phyloP scores from a whole-genome alignment of 2,113 vertebrate genomes.

The Rissa tridactyla region DNA sequence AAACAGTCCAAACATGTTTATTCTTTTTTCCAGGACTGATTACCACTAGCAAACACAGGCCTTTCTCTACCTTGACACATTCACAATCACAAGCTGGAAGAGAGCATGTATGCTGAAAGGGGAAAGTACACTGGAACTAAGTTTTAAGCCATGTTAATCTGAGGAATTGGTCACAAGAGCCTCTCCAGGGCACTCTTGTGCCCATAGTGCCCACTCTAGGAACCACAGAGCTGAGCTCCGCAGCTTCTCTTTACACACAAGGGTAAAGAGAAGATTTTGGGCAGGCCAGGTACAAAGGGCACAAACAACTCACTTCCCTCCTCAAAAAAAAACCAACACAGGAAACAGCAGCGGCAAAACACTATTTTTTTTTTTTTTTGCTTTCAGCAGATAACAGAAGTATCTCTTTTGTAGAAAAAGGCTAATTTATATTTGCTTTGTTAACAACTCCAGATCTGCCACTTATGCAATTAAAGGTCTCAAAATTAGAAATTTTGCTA shows the following conservation, averaged over 20 bases:
- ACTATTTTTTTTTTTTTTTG: background rate
- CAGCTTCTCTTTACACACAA: background rate
- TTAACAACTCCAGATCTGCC: background rate
- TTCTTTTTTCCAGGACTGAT: background rate
- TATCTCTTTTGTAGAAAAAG: background rate
- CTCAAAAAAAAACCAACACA: background rate
- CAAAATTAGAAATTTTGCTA: background rate
- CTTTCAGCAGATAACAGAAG: background rate
- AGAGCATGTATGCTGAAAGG: background rate
- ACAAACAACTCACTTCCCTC: background rate
- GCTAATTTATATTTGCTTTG: background rate
- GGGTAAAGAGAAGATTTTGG: background rate
- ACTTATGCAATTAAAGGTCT: background rate
- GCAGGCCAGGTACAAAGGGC: background rate
- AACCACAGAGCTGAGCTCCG: background rate
- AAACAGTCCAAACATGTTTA: background rate
- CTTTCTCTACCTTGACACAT: background rate
- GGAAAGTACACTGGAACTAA: background rate
- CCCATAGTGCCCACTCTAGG: too few species aligned
- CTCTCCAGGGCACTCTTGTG: background rate
- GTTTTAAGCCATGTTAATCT: background rate
- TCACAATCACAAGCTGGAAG: background rate
- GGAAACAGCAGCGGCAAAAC: background rate
- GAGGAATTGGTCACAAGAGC: accelerated
- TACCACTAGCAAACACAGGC: background rate